Evolutionary conservation across 2,888 invertebrate species (phyloP).

Genomic region (Helleia helle): DNA sequence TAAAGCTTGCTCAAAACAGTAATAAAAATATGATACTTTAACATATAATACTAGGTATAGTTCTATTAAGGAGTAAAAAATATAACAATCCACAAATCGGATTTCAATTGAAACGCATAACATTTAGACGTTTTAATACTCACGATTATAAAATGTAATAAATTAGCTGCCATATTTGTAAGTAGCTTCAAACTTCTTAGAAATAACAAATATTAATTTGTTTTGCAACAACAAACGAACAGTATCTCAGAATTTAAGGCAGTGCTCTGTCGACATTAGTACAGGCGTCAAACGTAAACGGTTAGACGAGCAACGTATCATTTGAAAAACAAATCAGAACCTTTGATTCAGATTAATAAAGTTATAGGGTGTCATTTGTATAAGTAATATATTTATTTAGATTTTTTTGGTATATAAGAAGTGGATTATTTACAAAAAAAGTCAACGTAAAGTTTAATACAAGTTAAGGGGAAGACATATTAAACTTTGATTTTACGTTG

Average conservation of each 20-base stretch:
- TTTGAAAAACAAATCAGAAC: too few relatives aligned
- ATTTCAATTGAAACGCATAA: slow-evolving; percentile 11
- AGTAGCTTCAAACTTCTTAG: slow-evolving; percentile 20
- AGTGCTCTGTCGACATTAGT: slow-evolving; percentile 53
- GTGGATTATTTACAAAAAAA: too few relatives aligned
- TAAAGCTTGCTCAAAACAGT: slow-evolving; percentile 14
- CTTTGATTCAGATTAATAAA: too few relatives aligned
- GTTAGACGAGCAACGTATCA: background rate
- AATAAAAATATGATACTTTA: slow-evolving; percentile 29
- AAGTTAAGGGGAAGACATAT: too few relatives aligned
- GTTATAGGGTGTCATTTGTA: too few relatives aligned
- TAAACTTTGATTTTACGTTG: background rate
- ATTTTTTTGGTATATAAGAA: too few relatives aligned
- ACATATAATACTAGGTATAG: slow-evolving; percentile 29
- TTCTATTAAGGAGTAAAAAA: slow-evolving; percentile 9
- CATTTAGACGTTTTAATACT: slow-evolving; percentile 42
- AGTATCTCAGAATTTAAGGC: slow-evolving; percentile 64
- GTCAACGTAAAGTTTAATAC: too few relatives aligned
- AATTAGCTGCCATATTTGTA: background rate
- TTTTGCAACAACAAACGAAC: slow-evolving; percentile 24
- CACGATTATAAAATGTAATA: slow-evolving; percentile 40
- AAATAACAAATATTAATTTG: slow-evolving; percentile 11
- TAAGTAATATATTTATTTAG: too few relatives aligned
- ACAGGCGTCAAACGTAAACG: slow-evolving; percentile 34
- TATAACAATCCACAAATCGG: slow-evolving; percentile 19